Evolutionary conservation across 2,888 invertebrate species (phyloP).

Genomic region (Craniophora ligustri): DNA sequence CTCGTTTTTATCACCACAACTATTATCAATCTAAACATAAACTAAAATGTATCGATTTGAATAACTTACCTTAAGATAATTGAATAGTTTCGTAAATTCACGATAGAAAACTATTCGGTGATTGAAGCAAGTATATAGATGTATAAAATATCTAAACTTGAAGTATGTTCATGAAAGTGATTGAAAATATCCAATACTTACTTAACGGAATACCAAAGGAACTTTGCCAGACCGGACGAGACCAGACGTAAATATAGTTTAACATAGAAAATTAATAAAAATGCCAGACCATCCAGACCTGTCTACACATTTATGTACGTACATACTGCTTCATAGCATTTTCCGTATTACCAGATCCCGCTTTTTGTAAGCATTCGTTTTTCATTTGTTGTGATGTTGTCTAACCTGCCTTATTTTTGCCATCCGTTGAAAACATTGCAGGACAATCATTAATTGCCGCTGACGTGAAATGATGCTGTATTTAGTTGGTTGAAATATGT

Average conservation of each 20-base stretch:
- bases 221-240: slow-evolving; percentile 21
- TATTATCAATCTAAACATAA: slow-evolving; percentile 42
- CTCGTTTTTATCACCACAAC: slow-evolving; percentile 17
- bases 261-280: slow-evolving; percentile 23
- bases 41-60: slow-evolving; percentile 39
- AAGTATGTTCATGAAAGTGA: slow-evolving; percentile 39
- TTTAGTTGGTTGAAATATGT: no score
- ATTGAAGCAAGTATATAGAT: slow-evolving; percentile 25
- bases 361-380: background rate
- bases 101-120: slow-evolving; percentile 35
- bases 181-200: slow-evolving; percentile 30
- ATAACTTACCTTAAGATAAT: slow-evolving; percentile 34
- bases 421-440: background rate
- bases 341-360: slow-evolving; percentile 7
- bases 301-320: background rate
- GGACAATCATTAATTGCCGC: no score
- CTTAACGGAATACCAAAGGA: slow-evolving; percentile 11
- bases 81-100: no score
- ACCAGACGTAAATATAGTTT: slow-evolving; percentile 14
- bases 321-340: slow-evolving; percentile 7
- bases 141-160: slow-evolving; percentile 12
- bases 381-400: slow-evolving; percentile 5
- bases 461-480: no score
- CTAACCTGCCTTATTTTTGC: slow-evolving; percentile 6
- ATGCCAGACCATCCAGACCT: background rate